Base-by-base conservation (phyloP, 2,888 invertebrate species). In the Ceratothoa steindachneri region DNA sequence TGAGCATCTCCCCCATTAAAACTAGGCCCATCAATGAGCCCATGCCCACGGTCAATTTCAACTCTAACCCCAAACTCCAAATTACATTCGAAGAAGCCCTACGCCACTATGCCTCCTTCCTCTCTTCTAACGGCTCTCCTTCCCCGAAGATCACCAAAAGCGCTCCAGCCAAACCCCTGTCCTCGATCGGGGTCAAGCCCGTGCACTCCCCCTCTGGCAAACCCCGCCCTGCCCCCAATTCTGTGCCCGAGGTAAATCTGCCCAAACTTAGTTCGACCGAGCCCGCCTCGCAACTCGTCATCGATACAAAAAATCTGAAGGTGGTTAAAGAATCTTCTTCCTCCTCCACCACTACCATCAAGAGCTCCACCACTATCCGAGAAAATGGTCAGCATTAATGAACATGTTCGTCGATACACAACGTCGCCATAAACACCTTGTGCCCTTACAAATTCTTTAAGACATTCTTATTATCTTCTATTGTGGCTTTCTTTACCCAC, bases 1-100 rank as follows among this genome's bases (percentile, higher is more conserved):
- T 24, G 19, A 60, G 24, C 19, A 60, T 60, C n/a, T 60, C 60
- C n/a, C 60, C 60, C n/a, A 60, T 60, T 60, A 60, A 24, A 60
- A 22, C 60, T 12, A 60, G 24, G 27, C 60, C 60, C 60, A 24
- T 60, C 19, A 15, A n/a, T 12, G 60, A 60, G 1, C 60, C 60
- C 12, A 24, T 60, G 9, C 60, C 60, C 19, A 60, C 60, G 24
- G 27, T 60, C 19, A 60, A 24, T 60, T 60, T 24, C 1, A 60
- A 2, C 24, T 22, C 27, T 22, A 60, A 60, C n/a, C 19, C 27
- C 24, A 24, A 60, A 22, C 60, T 24, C 24, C n/a, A 60, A 22
- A 24, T 24, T 24, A 24, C 60, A 12, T 60, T 60, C 27, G 60
- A 60, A 60, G 60, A n/a, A 22, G 19, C 60, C 12, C 60, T 60